Base-by-base conservation (phyloP, 1,140 invertebrate genomes). In the Thaumetopoea pityocampa region DNA sequence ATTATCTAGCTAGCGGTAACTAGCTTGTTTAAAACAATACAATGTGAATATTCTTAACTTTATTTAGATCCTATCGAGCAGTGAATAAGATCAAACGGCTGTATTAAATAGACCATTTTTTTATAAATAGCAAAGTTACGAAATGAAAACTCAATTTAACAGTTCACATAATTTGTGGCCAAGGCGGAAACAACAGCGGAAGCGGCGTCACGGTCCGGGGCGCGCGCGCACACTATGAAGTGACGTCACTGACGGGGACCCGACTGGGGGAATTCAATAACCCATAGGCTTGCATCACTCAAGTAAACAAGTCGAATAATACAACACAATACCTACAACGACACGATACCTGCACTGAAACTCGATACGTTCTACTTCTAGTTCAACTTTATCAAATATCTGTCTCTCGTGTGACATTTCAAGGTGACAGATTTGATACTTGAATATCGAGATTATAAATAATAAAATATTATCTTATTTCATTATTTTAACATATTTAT, bases 131-230 rank as follows among this genome's bases (percentile, higher is more conserved):
- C 5, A 20, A 20, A 32, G 49, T 57, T 58, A 57, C 54, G 44
- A 58, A 57, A 58, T 62, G 38, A 55, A 67, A 53, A 55, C 55
- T 45, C 42, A 47, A 57, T 62, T 65, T 35, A 63, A 62, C 44
- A 60, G 63, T 63, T 56, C 41, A 72, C 50, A 61, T 62, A 62
- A 64, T 64, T 68, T 52, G 55, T 54, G 53, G 68, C 67, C 67
- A 69, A 67, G 74, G 65, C 78, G 78, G 78, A 82, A 79, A 63
- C 53, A 47, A 36, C 54, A 36, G 59, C 73, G 74, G 78, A 80
- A 82, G 58, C 60, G 63, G 68, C 68, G 67, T 77, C 67, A 78
- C 56, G 78, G 66, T 72, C 62, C 33, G 47, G 18, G 53, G 52
- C 48, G 51, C 47, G 56, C 53, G 63, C 63, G 56, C 53, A 55